Conservation (phyloP, 1,140 invertebrate genomes). For the Aphis gossypii region DNA sequence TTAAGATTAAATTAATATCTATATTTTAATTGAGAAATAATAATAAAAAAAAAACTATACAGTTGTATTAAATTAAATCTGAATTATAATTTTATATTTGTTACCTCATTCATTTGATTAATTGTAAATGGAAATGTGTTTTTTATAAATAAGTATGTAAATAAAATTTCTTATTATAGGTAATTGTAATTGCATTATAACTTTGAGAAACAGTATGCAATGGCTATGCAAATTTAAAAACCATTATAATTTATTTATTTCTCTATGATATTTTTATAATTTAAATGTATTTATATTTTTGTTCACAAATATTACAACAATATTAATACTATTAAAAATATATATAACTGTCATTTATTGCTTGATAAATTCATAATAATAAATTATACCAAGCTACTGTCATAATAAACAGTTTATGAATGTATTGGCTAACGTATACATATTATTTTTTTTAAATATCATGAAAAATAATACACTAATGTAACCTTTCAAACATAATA, state of each 20-base stretch:
- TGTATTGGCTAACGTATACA: neutral
- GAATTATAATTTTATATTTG: constrained; percentile 19
- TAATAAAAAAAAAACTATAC: neutral
- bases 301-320: neutral
- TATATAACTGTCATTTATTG: no score
- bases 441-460: no score
- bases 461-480: neutral
- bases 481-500: no score
- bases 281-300: no score
- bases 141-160: neutral
- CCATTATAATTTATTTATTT: neutral
- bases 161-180: neutral
- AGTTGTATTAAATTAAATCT: neutral
- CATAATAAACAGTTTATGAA: neutral
- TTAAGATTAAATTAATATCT: neutral
- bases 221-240: no score
- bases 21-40: neutral
- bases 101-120: neutral
- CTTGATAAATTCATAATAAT: no score
- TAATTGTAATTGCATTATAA: neutral
- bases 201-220: no score
- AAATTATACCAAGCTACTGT: neutral
- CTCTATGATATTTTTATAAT: neutral
- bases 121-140: neutral
- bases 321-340: neutral